Evolutionary conservation across 2,113 vertebrate species (phyloP), one percentile per base, ranked within the genome.

Genomic region (Hippocampus comes): DNA sequence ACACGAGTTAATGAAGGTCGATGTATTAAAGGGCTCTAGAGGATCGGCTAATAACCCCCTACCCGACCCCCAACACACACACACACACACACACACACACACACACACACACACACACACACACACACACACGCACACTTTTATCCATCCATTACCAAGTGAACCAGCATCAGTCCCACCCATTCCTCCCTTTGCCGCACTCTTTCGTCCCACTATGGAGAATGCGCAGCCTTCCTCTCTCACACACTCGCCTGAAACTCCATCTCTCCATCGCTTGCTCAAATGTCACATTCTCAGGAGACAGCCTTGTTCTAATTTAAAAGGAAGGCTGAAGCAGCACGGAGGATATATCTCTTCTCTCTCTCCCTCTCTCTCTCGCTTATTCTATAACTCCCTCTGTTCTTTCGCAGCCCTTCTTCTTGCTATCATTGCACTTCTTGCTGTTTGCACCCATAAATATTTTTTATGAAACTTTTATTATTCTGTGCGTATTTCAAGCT

Each of bases 1-100:
- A 89, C 83, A 82, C 74, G 68, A 88, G 89, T 89, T 89, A 89
- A 90, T 90, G 87, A 91, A 89, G 89, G 86, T 89, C 89, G 89
- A 87, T 88, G 88, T 84, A 87, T 91, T 86, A 89, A 82, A 84
- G 87, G 86, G 86, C 88, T 90, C 88, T 83, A 81, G 88, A 88
- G 85, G 82, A 73, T 73, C 80, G 80, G 81, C 84, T 86, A 85
- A 86, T 82, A 83, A 83, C 86, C 73, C 77, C 78, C 71, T 68
- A 51, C 51, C 63, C 49, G 23, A 75, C 64, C 57, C 34, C 17
- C 48, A 34, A 20, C 11, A 2, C 51, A 57, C 43, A 72, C 76
- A 81, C 72, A 70, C 60, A 67, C 76, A 74, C 68, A 78, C 78
- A 74, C 72, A 76, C 64, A 43, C 42, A 9, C 42, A 30, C 15